Base-by-base conservation (phyloP, 2,797 vertebrate species). In the Gambusia yucatana region DNA sequence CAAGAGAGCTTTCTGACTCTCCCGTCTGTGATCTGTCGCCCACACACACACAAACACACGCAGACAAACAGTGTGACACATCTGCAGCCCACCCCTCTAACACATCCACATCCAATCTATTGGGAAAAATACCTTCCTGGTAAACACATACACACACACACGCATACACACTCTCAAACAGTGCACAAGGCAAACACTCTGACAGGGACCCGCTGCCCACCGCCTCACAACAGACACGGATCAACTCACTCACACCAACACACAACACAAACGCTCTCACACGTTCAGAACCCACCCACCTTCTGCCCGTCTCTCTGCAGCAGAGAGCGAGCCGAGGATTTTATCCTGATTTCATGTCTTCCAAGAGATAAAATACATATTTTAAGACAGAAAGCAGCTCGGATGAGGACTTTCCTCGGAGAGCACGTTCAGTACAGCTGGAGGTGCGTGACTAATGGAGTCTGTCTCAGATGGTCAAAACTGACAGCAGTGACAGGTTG, bases 191-290 rank as follows among this genome's bases (percentile, higher is more conserved):
- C 70, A 84, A 77, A 84, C 88, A 91, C 92, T 93, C 87, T 93
- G 93, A 93, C 93, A 94, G 94, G 78, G 93, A 94, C 93, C 89
- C 82, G 78, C 94, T 91, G 88, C 94, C 95, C 92, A 95, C 94
- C 70, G 86, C 87, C 91, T 94, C 93, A 92, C 93, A 82, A 88
- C 90, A 89, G 84, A 88, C 93, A 92, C 87, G 88, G 90, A 92
- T 89, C 81, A 92, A 86, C 93, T 80, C 82, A 16, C 89, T 89
- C 92, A 86, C 91, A 89, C 85, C 78, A 80, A 91, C 88, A 78
- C 92, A 90, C 93, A 92, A 92, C 87, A 80, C 77, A 87, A 89
- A 87, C 83, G 36, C 86, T 87, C 89, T 88, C 90, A 86, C 89
- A 86, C 88, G 67, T 88, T 91, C 72, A 84, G 79, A 94, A 80